Percentiles rank a stretch among this genome's conserved stretches.
Conservation (phyloP, 2,797 vertebrate genomes). For the Sebastes itinus region DNA sequence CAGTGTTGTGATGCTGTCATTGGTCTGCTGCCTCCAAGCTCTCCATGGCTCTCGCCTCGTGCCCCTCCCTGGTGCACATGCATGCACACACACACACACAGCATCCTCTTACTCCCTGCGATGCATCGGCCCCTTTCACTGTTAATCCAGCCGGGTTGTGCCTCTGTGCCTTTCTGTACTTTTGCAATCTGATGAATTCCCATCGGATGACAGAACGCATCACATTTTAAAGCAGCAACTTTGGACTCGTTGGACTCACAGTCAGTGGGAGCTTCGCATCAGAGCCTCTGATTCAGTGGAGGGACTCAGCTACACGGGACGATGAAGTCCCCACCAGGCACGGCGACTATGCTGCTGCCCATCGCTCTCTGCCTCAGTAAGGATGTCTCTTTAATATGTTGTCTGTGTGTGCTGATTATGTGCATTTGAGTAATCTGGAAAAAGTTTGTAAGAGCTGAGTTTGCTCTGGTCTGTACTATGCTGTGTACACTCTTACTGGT, state of each 20-base stretch:
- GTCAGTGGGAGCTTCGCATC: conserved; percentile 29
- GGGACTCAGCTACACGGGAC: conserved; percentile 43
- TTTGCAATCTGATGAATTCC: conserved; percentile 67
- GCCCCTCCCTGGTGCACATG: conserved; percentile 21
- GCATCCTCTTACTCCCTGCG: conserved; percentile 60
- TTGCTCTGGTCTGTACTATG: background rate
- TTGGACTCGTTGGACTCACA: conserved; percentile 41
- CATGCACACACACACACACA: conserved; percentile 21
- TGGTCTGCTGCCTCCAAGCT: conserved; percentile 60
- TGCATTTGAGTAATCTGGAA: background rate
- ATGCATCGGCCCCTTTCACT: conserved; percentile 50
- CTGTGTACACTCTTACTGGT: background rate
- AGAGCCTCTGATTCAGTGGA: conserved; percentile 47
- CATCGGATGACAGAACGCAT: conserved; percentile 36
- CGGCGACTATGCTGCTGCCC: conserved; percentile 53
- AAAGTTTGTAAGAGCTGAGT: background rate
- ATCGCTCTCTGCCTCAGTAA: conserved; percentile 76
- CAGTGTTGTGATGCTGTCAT: conserved; percentile 61
- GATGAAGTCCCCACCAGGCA: conserved; percentile 59
- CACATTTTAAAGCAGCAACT: conserved; percentile 46
- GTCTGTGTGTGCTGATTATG: conserved; percentile 1
- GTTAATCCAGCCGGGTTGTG: conserved; percentile 73
- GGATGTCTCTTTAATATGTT: conserved; percentile 22
- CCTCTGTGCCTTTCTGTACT: conserved; percentile 55
- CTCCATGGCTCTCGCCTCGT: conserved; percentile 30